Conservation (phyloP, 1,140 invertebrate genomes). For the Heliothis subflexa region DNA sequence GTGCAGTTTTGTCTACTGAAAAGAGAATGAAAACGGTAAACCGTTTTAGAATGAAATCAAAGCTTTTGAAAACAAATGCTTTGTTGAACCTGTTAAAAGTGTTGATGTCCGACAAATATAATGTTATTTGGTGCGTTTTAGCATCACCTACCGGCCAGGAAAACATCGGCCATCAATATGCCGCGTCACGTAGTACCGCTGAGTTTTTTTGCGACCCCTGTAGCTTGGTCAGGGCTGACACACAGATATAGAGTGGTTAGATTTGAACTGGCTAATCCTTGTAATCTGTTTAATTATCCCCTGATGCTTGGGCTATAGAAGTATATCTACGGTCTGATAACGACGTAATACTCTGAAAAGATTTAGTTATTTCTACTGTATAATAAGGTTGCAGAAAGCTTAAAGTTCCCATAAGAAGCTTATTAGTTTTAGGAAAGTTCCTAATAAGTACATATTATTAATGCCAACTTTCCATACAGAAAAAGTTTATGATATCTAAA, state of each 20-base stretch:
- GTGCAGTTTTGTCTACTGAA: background rate
- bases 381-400: no score
- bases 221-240: conserved; percentile 34
- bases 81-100: background rate
- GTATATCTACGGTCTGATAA: background rate
- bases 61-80: conserved; percentile 5
- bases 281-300: background rate
- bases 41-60: background rate
- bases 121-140: conserved; percentile 42
- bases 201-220: conserved; percentile 58
- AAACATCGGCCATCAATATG: conserved; percentile 62
- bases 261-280: background rate
- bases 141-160: conserved; percentile 44
- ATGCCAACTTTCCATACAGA: no score
- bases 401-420: no score
- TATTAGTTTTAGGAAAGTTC: no score
- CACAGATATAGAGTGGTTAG: background rate
- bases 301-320: background rate
- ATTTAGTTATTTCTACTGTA: no score
- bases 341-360: no score
- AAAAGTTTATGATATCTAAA: no score
- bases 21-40: background rate
- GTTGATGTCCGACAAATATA: conserved; percentile 36
- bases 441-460: no score
- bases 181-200: conserved; percentile 59